Percentiles rank a stretch among this genome's conserved stretches.
Evolutionary conservation across 2,797 vertebrate species (phyloP).

Genomic region (Channallabes apus): DNA sequence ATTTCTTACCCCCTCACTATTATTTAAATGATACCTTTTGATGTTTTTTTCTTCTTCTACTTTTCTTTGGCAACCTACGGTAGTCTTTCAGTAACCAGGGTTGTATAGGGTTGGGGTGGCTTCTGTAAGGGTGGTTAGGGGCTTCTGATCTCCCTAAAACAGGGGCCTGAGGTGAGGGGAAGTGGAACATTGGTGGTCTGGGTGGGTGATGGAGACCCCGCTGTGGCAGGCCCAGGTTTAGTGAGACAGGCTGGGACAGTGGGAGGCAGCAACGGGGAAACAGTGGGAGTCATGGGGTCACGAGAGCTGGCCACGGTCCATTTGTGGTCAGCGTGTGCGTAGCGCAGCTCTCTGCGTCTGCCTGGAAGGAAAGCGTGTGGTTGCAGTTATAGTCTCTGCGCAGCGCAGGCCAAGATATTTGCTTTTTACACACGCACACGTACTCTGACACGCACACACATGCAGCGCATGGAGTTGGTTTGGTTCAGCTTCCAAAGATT

Average conservation of each 20-base stretch:
- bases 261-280: slow-evolving; percentile 35
- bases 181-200: not conserved
- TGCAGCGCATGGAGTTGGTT: slow-evolving; percentile 29
- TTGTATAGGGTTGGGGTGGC: too few relatives aligned
- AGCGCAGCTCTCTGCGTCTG: slow-evolving; percentile 46
- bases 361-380: slow-evolving; percentile 62
- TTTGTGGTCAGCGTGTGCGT: slow-evolving; percentile 53
- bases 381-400: slow-evolving; percentile 53
- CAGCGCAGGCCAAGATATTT: slow-evolving; percentile 49
- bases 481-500: slow-evolving; percentile 34
- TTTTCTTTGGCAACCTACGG: slow-evolving; percentile 30
- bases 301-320: slow-evolving; percentile 47
- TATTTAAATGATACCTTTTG: slow-evolving; percentile 37
- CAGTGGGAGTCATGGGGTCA: slow-evolving; percentile 47
- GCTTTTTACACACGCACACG: slow-evolving; percentile 32
- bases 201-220: slow-evolving; percentile 35
- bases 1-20: slow-evolving; percentile 34
- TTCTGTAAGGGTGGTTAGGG: too few relatives aligned
- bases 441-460: slow-evolving; percentile 52
- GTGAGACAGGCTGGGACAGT: not conserved
- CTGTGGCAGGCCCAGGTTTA: slow-evolving; percentile 17
- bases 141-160: slow-evolving; percentile 36
- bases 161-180: slow-evolving; percentile 3
- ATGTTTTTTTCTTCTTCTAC: slow-evolving; percentile 21
- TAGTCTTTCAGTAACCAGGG: slow-evolving; percentile 26